A percentile compares a stretch with the other conserved stretches of the same genome.
These are phyloP conservation scores for Neolamprologus brichardi DNA, from an alignment of 2,113 vertebrate species.

Conservation along the genomic window DNA sequence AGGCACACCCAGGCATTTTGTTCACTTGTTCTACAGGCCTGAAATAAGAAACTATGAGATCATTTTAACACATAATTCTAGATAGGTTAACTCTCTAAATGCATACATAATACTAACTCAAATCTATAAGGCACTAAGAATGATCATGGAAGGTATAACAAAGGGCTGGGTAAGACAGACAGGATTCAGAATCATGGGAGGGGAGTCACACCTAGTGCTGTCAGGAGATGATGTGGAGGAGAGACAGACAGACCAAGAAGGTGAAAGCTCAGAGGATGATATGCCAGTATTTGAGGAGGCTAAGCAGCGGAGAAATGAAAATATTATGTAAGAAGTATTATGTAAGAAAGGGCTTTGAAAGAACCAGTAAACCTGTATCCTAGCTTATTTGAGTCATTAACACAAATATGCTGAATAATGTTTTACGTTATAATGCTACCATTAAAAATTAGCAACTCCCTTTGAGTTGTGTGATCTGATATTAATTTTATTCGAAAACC, in stretches of 20 bases:
- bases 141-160: neutral
- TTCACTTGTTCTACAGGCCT: neutral
- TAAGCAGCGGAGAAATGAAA: neutral
- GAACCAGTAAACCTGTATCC: neutral
- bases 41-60: neutral
- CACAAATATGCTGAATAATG: neutral
- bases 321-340: neutral
- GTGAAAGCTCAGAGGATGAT: neutral
- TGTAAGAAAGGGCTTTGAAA: neutral
- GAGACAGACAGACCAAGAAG: neutral
- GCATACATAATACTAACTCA: neutral
- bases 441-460: neutral
- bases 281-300: neutral
- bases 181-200: neutral
- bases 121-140: neutral
- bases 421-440: neutral
- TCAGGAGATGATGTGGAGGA: neutral
- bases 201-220: neutral
- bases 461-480: neutral
- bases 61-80: neutral
- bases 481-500: neutral
- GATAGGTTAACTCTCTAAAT: neutral
- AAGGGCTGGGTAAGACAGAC: neutral
- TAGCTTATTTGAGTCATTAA: neutral
- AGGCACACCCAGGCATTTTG: neutral